A percentile compares a stretch with the other conserved stretches of the same genome.
Conservation (phyloP, 2,797 vertebrate genomes). For the Phataginus tetradactyla region DNA sequence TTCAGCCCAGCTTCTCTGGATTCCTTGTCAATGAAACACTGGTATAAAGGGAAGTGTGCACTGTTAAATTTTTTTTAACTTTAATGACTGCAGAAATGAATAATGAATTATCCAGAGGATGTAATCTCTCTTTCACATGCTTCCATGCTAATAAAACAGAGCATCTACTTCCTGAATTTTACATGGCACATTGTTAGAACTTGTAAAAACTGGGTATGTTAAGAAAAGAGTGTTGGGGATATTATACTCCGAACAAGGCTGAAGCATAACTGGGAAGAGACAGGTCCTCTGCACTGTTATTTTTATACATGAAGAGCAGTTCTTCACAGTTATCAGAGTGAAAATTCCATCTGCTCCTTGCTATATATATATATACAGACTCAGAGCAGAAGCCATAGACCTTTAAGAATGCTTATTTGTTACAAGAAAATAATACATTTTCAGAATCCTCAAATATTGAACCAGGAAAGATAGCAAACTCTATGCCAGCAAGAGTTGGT, state of each 20-base stretch:
- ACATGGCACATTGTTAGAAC: not conserved
- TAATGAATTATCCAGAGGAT: conserved; percentile 40
- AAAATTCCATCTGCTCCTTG: conserved; percentile 58
- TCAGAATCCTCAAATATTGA: conserved; percentile 61
- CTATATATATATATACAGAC: not conserved
- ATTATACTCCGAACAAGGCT: not conserved
- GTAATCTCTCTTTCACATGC: not conserved
- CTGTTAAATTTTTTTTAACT: not conserved
- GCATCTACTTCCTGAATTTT: not conserved
- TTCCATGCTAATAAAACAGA: not conserved
- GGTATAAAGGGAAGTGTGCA: not conserved
- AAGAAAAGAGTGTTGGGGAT: not conserved
- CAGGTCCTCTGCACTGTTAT: conserved; percentile 1
- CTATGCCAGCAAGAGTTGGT: not conserved
- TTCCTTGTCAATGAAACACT: conserved; percentile 33
- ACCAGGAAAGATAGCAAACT: conserved; percentile 42
- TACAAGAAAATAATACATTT: conserved; percentile 67
- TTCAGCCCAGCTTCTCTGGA: not conserved
- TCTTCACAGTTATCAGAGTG: conserved; percentile 56
- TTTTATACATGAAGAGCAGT: conserved; percentile 43
- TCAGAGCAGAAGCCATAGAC: not conserved
- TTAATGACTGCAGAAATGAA: conserved; percentile 39
- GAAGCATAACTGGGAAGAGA: not conserved
- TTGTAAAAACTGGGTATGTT: not conserved
- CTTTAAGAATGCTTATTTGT: conserved; percentile 69